Percentiles rank a stretch among this genome's conserved stretches.
phyloP scores from a whole-genome alignment of 2,113 vertebrate genomes.

The Sapayoa aenigma region DNA sequence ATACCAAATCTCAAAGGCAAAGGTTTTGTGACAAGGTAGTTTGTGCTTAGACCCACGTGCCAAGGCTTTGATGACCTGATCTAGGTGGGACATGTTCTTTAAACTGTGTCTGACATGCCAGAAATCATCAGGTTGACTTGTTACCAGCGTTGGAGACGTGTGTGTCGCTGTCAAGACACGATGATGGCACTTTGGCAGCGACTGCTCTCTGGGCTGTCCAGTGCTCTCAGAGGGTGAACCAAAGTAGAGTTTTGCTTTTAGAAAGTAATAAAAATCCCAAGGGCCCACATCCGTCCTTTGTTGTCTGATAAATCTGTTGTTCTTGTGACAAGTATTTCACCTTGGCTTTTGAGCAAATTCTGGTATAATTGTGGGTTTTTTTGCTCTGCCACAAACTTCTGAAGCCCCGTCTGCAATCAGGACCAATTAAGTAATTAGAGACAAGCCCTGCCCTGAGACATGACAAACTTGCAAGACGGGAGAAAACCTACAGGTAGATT shows the following conservation, averaged over 20 bases:
- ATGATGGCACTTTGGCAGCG: background rate
- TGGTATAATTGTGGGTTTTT: background rate
- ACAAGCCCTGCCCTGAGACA: background rate
- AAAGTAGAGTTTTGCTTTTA: background rate
- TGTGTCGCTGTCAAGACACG: background rate
- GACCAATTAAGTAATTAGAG: background rate
- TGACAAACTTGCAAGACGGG: background rate
- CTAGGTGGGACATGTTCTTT: rapidly evolving
- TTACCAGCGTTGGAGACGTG: rapidly evolving
- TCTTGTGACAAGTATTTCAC: background rate
- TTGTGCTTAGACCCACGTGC: background rate
- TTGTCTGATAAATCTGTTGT: background rate
- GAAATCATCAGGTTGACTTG: rapidly evolving
- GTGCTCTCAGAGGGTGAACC: background rate
- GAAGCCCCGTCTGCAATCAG: background rate
- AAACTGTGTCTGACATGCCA: background rate
- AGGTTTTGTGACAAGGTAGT: background rate
- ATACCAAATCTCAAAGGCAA: background rate
- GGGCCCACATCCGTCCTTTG: rapidly evolving
- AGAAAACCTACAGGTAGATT: background rate
- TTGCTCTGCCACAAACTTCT: background rate
- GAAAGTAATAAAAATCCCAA: background rate
- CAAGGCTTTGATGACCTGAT: background rate
- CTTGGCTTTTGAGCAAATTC: background rate
- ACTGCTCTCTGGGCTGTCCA: background rate